Conservation (phyloP, 1,140 invertebrate genomes). For the Pseudomyrmex concolor region DNA sequence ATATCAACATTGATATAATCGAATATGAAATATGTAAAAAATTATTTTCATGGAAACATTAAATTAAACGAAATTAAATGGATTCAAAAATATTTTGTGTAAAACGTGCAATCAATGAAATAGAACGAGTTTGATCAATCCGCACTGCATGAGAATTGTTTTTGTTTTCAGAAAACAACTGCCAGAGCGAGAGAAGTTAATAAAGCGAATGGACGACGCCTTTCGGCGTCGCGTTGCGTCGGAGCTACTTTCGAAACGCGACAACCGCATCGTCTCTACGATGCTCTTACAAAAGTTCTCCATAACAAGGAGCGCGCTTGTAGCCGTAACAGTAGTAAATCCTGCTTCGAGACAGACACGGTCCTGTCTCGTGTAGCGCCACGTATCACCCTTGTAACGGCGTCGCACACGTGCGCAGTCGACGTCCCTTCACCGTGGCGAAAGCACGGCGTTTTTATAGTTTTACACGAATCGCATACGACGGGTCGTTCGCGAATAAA, state of each 20-base stretch:
- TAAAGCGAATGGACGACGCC: conserved; percentile 29
- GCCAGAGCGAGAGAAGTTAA: conserved; percentile 30
- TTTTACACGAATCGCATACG: conserved; percentile 52
- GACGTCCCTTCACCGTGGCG: conserved; percentile 2
- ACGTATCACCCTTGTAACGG: conserved; percentile 16
- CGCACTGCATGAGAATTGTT: neutral
- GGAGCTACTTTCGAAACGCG: conserved; percentile 46
- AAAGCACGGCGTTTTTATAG: conserved; percentile 54
- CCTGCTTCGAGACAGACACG: conserved; percentile 58
- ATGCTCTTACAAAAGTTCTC: conserved; percentile 54
- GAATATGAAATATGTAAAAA: no score
- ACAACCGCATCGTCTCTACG: conserved; percentile 51
- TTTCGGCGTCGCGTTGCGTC: conserved; percentile 29
- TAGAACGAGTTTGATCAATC: conserved; percentile 10
- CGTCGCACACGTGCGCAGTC: conserved; percentile 11
- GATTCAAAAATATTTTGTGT: neutral
- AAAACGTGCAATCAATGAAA: neutral
- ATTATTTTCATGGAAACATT: neutral
- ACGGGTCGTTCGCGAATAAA: conserved; percentile 49
- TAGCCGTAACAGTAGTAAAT: conserved; percentile 60
- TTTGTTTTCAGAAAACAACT: conserved; percentile 5
- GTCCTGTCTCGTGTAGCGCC: conserved; percentile 36
- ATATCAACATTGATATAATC: no score
- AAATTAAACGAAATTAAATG: neutral
- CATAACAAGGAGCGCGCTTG: conserved; percentile 57